Conservation (phyloP, 2,888 invertebrate species). For the Caenorhabditis doughertyi region DNA sequence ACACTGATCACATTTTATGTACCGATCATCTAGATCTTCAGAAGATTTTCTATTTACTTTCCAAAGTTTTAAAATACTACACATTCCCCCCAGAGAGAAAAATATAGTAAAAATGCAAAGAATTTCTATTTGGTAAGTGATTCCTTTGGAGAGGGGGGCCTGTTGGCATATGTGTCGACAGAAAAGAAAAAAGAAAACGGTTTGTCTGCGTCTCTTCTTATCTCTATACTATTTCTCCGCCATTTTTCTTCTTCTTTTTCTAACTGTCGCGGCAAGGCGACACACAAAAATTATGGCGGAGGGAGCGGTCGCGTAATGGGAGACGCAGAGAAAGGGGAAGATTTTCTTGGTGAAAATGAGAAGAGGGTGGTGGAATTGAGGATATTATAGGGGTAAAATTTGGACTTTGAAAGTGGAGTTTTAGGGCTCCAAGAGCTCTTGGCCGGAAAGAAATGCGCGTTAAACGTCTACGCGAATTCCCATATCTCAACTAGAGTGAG, state of each 20-base stretch:
- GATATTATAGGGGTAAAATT: too few relatives aligned
- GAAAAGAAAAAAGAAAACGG: slow-evolving; percentile 9
- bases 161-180: not conserved
- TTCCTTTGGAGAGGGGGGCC: not conserved
- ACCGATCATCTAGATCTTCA: slow-evolving; percentile 16
- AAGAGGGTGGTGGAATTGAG: too few relatives aligned
- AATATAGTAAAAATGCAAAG: not conserved
- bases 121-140: not conserved
- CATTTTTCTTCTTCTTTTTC: not conserved
- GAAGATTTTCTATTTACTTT: slow-evolving; percentile 17
- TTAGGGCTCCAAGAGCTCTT: too few relatives aligned
- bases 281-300: not conserved
- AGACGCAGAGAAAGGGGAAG: not conserved
- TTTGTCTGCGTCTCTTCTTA: slow-evolving; percentile 32
- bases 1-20: slow-evolving; percentile 42
- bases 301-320: not conserved
- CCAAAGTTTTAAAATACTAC: slow-evolving; percentile 50
- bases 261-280: slow-evolving; percentile 17
- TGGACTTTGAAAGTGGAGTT: too few relatives aligned
- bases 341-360: not conserved
- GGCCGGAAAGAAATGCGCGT: too few relatives aligned
- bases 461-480: too few relatives aligned
- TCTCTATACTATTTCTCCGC: not conserved
- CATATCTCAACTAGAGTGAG: too few relatives aligned
- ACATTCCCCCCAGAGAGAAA: slow-evolving; percentile 37